Percentiles rank a stretch among this genome's conserved stretches.
phyloP scores from a whole-genome alignment of 2,888 invertebrate genomes.

The Lithophane semibrunnea region DNA sequence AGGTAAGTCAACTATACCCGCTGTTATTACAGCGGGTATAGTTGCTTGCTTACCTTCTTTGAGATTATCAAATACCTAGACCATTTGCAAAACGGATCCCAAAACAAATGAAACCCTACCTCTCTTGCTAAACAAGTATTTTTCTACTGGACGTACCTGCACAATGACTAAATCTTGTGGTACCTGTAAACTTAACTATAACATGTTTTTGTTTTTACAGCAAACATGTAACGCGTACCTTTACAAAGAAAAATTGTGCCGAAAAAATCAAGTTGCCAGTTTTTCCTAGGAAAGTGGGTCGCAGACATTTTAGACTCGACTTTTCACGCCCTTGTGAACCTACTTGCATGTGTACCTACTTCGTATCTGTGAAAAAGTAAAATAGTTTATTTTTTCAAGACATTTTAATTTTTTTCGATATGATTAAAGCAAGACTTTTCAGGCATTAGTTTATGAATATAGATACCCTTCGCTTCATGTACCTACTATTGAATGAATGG shows the following conservation, averaged over 20 bases:
- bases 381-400: neutral
- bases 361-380: neutral
- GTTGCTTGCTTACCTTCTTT: no score
- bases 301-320: slow-evolving; percentile 1
- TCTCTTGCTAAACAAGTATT: neutral
- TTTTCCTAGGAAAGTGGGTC: slow-evolving; percentile 18
- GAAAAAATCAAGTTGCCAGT: slow-evolving; percentile 7
- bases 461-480: neutral
- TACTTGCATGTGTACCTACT: neutral
- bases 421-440: neutral
- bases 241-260: neutral
- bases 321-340: slow-evolving; percentile 23
- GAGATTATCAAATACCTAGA: neutral
- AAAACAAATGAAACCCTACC: neutral
- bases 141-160: neutral
- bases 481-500: neutral
- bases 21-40: no score
- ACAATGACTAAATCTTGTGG: neutral
- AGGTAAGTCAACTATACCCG: neutral
- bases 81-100: neutral
- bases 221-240: slow-evolving; percentile 25
- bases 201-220: neutral
- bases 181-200: slow-evolving; percentile 8
- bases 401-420: neutral
- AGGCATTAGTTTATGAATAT: neutral